Evolutionary conservation across 2,888 invertebrate genomes (phyloP).

Genomic region (Desoria tigrina): DNA sequence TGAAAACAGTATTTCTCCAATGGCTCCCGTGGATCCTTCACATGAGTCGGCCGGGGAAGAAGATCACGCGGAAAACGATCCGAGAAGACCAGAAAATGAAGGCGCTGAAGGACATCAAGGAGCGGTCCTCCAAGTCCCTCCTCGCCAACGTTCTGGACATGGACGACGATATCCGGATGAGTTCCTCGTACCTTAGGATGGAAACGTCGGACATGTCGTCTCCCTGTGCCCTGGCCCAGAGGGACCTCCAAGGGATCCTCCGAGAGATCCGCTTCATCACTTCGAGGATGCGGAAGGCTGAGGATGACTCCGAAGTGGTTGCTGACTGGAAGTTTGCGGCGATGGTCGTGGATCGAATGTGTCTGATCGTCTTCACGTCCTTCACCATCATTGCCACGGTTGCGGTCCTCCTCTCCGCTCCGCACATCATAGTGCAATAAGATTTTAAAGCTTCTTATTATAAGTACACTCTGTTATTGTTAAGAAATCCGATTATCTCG

Average conservation of each 20-base stretch:
- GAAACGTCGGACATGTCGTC: constrained; percentile 54
- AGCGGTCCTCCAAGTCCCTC: constrained; percentile 89
- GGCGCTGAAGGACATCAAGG: constrained; percentile 77
- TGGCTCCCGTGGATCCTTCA: constrained; percentile 96
- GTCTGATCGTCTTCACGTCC: constrained; percentile 90
- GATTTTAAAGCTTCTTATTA: no score
- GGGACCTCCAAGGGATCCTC: constrained; percentile 83
- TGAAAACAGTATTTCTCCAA: constrained; percentile 90
- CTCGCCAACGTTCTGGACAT: constrained; percentile 93
- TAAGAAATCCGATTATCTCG: no score
- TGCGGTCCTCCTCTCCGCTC: constrained; percentile 85
- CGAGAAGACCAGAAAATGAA: constrained; percentile 88
- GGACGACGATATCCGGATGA: constrained; percentile 82
- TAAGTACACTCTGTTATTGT: no score
- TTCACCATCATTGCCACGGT: constrained; percentile 92
- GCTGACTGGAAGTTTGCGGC: constrained; percentile 64
- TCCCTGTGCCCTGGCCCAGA: constrained; percentile 53
- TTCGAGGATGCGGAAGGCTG: constrained; percentile 87
- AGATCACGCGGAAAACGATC: constrained; percentile 86
- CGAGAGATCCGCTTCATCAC: constrained; percentile 94
- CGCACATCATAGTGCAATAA: constrained; percentile 92
- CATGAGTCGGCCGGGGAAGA: constrained; percentile 94
- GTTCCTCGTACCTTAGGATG: constrained; percentile 52
- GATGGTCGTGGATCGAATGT: constrained; percentile 96
- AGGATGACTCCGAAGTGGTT: constrained; percentile 88